Percentiles rank a stretch among this genome's conserved stretches.
These are phyloP conservation scores for Colletes collaris DNA, from an alignment of 2,888 invertebrate species.

Conservation along the genomic window DNA sequence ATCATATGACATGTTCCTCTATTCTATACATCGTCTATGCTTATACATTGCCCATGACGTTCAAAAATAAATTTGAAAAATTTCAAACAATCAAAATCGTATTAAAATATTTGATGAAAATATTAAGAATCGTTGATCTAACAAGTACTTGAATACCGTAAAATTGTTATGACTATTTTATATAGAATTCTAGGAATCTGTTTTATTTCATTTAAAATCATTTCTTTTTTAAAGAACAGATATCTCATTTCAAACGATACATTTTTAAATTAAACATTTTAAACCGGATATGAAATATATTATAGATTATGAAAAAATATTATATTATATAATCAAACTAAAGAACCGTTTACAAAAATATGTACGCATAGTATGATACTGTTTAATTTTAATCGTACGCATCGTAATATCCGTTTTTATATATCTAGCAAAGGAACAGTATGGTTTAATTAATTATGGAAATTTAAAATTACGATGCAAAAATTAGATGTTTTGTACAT, in stretches of 20 bases:
- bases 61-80: no score
- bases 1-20: no score
- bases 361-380: not conserved
- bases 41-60: no score
- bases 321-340: not conserved
- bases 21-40: no score
- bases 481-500: constrained; percentile 7
- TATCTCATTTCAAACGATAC: not conserved
- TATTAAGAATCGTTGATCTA: not conserved
- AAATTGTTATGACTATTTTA: not conserved
- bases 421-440: not conserved
- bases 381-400: not conserved
- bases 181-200: not conserved
- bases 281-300: not conserved
- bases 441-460: constrained; percentile 22
- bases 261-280: not conserved
- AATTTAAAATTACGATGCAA: not conserved
- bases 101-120: not conserved
- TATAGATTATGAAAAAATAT: not conserved
- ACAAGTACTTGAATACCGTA: not conserved
- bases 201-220: no score
- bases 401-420: not conserved
- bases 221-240: not conserved
- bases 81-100: no score
- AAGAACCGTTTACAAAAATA: not conserved